These are phyloP conservation scores for Aplodontia rufa DNA, from an alignment of 2,113 vertebrate species.

Conservation along the genomic window DNA sequence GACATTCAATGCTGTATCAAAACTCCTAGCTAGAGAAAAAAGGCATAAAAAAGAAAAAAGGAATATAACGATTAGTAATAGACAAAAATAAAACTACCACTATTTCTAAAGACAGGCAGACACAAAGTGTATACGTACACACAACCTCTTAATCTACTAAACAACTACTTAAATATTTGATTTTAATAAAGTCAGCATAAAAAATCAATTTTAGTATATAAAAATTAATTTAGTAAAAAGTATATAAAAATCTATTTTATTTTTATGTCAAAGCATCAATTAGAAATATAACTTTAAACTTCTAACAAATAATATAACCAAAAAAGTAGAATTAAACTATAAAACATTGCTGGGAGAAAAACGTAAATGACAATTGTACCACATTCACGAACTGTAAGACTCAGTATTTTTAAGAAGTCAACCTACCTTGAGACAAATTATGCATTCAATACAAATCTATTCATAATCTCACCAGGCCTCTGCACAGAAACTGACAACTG, in stretches of 20 bases:
- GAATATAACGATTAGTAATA: not conserved
- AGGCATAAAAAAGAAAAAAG: not conserved
- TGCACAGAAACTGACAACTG: not conserved
- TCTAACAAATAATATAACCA: not conserved
- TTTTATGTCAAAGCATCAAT: not conserved
- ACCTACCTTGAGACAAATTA: not conserved
- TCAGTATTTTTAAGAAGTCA: not conserved
- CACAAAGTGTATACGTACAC: not conserved
- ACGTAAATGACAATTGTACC: not conserved
- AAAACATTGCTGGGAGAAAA: not conserved
- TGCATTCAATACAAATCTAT: not conserved
- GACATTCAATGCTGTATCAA: not conserved
- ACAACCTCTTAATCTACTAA: not conserved
- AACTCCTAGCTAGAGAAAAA: not conserved
- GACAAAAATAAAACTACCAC: not conserved
- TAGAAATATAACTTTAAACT: not conserved
- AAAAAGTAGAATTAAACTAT: not conserved
- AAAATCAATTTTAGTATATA: not conserved
- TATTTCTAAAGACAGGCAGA: not conserved
- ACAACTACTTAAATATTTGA: not conserved
- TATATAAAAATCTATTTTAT: not conserved
- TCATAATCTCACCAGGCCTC: not conserved
- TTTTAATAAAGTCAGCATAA: not conserved
- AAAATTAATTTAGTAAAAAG: not conserved
- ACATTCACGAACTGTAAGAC: not conserved